These are phyloP conservation scores for Propsilocerus akamusi DNA, from an alignment of 1,140 invertebrate genomes.

Conservation along the genomic window DNA sequence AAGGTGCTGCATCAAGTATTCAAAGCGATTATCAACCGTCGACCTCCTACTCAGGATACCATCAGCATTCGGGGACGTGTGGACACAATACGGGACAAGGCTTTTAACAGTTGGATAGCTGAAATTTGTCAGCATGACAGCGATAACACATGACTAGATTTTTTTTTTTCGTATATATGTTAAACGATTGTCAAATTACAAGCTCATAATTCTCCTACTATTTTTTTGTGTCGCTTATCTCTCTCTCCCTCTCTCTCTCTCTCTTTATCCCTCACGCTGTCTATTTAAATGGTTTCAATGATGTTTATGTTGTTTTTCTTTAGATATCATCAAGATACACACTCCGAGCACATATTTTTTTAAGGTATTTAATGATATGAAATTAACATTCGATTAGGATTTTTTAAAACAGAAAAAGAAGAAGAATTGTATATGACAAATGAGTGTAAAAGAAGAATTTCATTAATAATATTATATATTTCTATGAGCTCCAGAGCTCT, in stretches of 20 bases:
- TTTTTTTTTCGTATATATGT: no score
- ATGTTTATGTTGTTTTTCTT: not conserved
- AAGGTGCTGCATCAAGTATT: not conserved
- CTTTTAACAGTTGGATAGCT: not conserved
- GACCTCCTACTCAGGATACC: not conserved
- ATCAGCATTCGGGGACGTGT: not conserved
- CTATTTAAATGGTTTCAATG: not conserved
- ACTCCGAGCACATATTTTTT: not conserved
- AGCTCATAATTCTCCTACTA: not conserved
- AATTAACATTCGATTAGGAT: not conserved
- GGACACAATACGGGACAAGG: slow-evolving; percentile 1
- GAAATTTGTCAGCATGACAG: not conserved
- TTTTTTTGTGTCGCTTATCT: not conserved
- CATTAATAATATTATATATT: slow-evolving; percentile 1
- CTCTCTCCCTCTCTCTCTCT: not conserved
- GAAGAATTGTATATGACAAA: slow-evolving; percentile 3
- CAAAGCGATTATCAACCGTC: not conserved
- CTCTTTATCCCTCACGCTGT: not conserved
- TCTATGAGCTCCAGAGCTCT: no score
- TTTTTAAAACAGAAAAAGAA: not conserved
- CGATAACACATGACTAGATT: not conserved
- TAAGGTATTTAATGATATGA: not conserved
- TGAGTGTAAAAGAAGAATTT: not conserved
- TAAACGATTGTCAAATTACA: slow-evolving; percentile 4
- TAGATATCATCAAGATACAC: not conserved